phyloP scores from a whole-genome alignment of 2,888 invertebrate genomes.

The Ophonus ardosiacus region DNA sequence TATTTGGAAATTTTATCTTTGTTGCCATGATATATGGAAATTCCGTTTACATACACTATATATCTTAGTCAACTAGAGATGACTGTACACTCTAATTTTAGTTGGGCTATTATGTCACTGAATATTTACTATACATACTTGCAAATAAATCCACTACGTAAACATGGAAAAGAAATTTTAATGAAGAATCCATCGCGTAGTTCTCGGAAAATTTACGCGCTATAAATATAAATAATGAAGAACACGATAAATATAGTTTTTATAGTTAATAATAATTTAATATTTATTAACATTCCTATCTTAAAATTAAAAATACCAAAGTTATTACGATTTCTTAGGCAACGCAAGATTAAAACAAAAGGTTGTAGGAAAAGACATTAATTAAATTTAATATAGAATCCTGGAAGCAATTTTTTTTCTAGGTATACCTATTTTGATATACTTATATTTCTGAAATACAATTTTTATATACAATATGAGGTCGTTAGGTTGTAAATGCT shows the following conservation, averaged over 20 bases:
- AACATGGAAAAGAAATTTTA: slow-evolving; percentile 11
- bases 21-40: slow-evolving; percentile 35
- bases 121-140: slow-evolving; percentile 40
- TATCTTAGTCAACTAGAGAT: slow-evolving; percentile 26
- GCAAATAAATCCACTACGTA: slow-evolving; percentile 24
- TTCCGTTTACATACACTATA: slow-evolving; percentile 28
- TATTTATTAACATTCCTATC: neutral
- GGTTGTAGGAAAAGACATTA: no score
- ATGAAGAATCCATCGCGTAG: neutral
- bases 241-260: neutral
- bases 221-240: neutral
- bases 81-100: slow-evolving; percentile 52
- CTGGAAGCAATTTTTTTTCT: no score
- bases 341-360: neutral
- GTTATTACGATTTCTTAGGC: neutral
- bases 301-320: neutral
- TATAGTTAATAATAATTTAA: neutral
- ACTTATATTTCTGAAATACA: no score
- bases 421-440: no score
- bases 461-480: no score
- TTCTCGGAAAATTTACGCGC: neutral
- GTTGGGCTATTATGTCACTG: slow-evolving; percentile 50
- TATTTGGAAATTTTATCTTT: slow-evolving; percentile 46
- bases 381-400: no score
- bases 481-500: no score